phyloP scores from a whole-genome alignment of 2,888 invertebrate species.

The Plebejus melissa region DNA sequence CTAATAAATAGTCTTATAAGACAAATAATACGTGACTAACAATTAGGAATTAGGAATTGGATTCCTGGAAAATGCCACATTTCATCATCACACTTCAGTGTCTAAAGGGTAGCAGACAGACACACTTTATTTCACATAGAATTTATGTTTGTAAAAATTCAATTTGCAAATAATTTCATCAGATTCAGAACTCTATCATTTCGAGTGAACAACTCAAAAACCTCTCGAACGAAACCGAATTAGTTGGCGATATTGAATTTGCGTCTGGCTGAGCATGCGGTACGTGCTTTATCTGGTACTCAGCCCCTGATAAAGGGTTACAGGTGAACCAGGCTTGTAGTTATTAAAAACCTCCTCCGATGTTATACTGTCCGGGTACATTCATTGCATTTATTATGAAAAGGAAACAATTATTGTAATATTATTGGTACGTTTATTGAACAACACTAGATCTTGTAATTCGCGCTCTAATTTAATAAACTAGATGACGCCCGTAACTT shows the following conservation, averaged over 20 bases:
- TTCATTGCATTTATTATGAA: background rate
- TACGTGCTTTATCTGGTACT: slow-evolving; percentile 28
- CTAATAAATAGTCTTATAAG: no score
- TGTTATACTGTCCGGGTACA: background rate
- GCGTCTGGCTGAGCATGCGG: slow-evolving; percentile 16
- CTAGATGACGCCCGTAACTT: no score
- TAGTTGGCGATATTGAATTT: slow-evolving; percentile 16
- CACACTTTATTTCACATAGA: background rate
- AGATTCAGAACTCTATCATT: background rate
- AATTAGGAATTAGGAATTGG: no score
- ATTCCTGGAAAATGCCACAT: no score
- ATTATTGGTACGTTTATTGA: no score
- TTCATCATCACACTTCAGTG: no score
- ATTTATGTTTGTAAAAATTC: background rate
- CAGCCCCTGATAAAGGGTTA: slow-evolving; percentile 13
- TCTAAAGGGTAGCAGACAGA: no score
- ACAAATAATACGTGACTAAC: no score
- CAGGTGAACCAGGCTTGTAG: slow-evolving; percentile 12
- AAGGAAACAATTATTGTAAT: no score
- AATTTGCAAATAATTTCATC: background rate
- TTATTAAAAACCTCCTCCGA: slow-evolving; percentile 12
- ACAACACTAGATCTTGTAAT: no score
- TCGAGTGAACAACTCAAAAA: slow-evolving; percentile 7
- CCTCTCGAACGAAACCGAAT: background rate
- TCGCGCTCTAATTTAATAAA: no score